Base-by-base conservation (phyloP, 2,797 vertebrate species). In the Melanotaenia pygmaea region DNA sequence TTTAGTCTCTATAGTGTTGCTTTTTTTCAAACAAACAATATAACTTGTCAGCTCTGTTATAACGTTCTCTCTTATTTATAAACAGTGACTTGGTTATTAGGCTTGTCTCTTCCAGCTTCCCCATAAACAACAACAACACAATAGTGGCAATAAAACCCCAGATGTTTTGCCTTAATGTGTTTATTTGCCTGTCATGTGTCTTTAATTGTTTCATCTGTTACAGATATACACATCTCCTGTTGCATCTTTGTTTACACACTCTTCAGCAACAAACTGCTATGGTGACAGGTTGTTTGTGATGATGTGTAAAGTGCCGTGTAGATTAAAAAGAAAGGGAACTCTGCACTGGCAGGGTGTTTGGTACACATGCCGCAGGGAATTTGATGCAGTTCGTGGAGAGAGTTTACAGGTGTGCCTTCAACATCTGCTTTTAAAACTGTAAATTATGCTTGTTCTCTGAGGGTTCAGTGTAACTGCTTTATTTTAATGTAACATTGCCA, bases 171-270 rank as follows among this genome's bases (percentile, higher is more conserved):
- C 79, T 64, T 40, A 0, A 50, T 51, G 72, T 90, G 87, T 92
- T 91, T 91, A 79, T 88, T 84, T 91, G 67, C 77, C 78, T 87
- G 90, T 92, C 92, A 87, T 72, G 59, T 54, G n/a, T n/a, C 66
- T 67, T 47, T 93, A 89, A 91, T 92, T 91, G 88, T 88, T 86
- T 91, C 84, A 79, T 89, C 81, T 82, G 78, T 67, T 51, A 30
- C 74, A 72, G 77, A 90, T 90, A 85, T 91, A 88, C 83, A 87
- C 84, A 63, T 92, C 87, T 76, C 79, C 61, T 66, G 75, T 87
- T 84, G 90, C 82, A 68, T 89, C 84, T 81, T 85, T 93, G 91
- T 93, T 93, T 92, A 87, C 84, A 71, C 22, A 73, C 72, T 50
- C 63, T 77, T 76, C 77, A 4, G 75, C 86, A 74, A 76, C 90